Evolutionary conservation across 2,888 invertebrate species (phyloP), one percentile per base, ranked within the genome.

Genomic region (Ptychoptera albimana): DNA sequence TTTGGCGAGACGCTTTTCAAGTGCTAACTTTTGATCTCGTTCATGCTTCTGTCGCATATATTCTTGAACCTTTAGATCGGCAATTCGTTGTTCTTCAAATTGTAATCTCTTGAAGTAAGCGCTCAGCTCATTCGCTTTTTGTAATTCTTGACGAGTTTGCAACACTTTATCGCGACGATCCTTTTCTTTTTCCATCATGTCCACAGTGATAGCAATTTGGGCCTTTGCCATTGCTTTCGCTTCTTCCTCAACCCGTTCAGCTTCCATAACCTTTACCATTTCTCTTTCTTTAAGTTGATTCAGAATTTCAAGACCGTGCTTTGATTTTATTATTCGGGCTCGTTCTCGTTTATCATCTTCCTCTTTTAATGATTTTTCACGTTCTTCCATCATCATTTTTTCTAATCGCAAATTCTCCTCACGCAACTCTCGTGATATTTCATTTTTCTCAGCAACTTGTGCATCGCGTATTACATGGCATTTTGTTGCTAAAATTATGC

Each of bases 381-480:
- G 60, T 1, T 58, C 53, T 31, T 60, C 57, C 7, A 59, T 54
- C 36, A 64, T 63, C 52, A 59, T 54, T 31, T 59, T 55, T 34
- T 63, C 64, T 41, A 65, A 49, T 0, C 60, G 60, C 14, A 55
- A 52, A n/a, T 64, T 61, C 29, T 64, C 63, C 30, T 59, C 54
- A 13, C 55, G 56, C 11, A 60, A 43, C 11, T 61, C 62, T 9
- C 52, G 55, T 11, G 57, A 56, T 12, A 65, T 38, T 14, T 60
- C 60, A 16, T 56, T 48, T 48, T 72, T 75, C 60, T 84, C 84
- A 1, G 72, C 72, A 47, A 87, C 74, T 67, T 89, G 88, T 0
- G 85, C 86, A 59, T 87, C 84, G 13, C 88, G 68, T 39, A 89
- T 83, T 0, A 86, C 83, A 55, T 84, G 77, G 52, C 87, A 88